These are phyloP conservation scores for Myotis brandtii DNA, from an alignment of 2,113 vertebrate genomes.

Conservation along the genomic window DNA sequence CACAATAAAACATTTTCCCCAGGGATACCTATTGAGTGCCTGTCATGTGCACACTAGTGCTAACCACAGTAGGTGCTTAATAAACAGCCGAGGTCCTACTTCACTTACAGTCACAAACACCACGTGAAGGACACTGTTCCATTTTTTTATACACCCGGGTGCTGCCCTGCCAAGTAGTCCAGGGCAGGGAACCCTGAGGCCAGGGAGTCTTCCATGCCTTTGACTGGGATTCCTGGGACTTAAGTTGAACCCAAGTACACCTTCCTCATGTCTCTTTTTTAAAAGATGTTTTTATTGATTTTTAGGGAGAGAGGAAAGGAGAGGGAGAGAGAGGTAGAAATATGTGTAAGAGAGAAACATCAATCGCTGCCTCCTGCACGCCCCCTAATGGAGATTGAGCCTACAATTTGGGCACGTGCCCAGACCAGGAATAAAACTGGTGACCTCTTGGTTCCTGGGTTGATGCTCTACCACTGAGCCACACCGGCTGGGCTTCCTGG, in stretches of 20 bases:
- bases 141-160: not conserved
- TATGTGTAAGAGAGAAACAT: too few species aligned
- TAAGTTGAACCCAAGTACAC: not conserved
- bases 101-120: not conserved
- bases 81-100: not conserved
- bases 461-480: too few species aligned
- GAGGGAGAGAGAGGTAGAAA: too few species aligned
- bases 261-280: too few species aligned
- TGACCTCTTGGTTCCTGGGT: too few species aligned
- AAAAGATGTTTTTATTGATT: too few species aligned
- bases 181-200: not conserved
- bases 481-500: not conserved
- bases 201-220: fast-evolving
- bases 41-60: not conserved
- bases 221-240: not conserved
- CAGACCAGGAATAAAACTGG: too few species aligned
- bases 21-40: not conserved
- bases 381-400: too few species aligned
- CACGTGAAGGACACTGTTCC: not conserved
- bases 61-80: not conserved
- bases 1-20: not conserved
- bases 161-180: not conserved
- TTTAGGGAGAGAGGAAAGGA: too few species aligned
- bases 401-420: too few species aligned
- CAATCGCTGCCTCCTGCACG: too few species aligned